A percentile compares a stretch with the other conserved stretches of the same genome.
phyloP scores from a whole-genome alignment of 2,888 invertebrate species.

The Pristionchus exspectatus region DNA sequence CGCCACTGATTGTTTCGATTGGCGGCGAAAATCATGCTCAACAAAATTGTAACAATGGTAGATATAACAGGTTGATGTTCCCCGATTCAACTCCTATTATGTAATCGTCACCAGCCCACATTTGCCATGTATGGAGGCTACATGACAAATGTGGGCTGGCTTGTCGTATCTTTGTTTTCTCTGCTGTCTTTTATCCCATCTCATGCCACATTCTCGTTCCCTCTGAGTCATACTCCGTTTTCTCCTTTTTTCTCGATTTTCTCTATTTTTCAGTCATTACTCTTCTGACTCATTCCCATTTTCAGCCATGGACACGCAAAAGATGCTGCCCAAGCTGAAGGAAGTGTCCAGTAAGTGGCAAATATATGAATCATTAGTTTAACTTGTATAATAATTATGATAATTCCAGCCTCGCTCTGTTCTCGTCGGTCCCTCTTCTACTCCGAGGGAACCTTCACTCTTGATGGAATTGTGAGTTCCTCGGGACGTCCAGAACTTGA shows the following conservation, averaged over 20 bases:
- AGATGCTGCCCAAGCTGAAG: not conserved
- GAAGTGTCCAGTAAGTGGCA: not conserved
- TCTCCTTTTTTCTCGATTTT: not conserved
- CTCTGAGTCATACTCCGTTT: not conserved
- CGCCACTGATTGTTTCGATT: too few relatives aligned
- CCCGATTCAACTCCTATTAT: too few relatives aligned
- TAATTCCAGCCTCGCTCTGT: not conserved
- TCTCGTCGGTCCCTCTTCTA: not conserved
- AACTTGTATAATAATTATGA: not conserved
- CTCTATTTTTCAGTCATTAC: not conserved
- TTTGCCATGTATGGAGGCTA: too few relatives aligned
- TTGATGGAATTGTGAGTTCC: not conserved
- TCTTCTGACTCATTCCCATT: not conserved
- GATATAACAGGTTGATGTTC: too few relatives aligned
- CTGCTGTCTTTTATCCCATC: too few relatives aligned
- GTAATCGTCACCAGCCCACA: too few relatives aligned
- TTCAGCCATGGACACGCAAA: not conserved
- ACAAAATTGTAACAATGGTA: too few relatives aligned
- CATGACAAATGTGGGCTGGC: too few relatives aligned
- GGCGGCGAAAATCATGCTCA: too few relatives aligned
- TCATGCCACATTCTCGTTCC: too few relatives aligned
- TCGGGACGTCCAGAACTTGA: too few relatives aligned
- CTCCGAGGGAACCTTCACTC: not conserved
- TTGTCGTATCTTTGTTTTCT: too few relatives aligned
- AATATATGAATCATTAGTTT: not conserved